Evolutionary conservation across 37 sponge, comb jelly and placozoan genomes (phyloP), one percentile per base, ranked within the genome.

Genomic region (Chondrilla cf. caribensis): DNA sequence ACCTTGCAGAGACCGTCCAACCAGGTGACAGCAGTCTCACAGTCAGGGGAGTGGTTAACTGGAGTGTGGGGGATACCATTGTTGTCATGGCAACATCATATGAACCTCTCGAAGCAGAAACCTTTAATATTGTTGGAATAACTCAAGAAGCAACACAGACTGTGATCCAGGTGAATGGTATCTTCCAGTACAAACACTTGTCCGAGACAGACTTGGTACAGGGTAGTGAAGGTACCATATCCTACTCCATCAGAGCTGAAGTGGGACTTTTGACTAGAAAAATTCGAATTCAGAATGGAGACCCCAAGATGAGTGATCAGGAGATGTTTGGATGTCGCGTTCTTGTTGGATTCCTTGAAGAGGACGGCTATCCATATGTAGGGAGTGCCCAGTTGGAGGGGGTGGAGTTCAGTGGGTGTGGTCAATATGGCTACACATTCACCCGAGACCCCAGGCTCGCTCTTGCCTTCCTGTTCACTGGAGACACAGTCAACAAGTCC

Each of bases 41-140:
- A 22, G 40, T 97, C 32, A 43, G 82, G 25, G 79, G 84, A 11
- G 82, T 24, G 6, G 90, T 92, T 0, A 84, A 86, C 24, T 97
- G 97, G 97, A 77, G 89, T 41, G 83, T 93, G 2, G 90, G 93
- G 28, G 93, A 90, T 28, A 73, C 77, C 64, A 86, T 97, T 36
- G 93, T 90, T 22, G 80, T 97, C 29, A 92, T 93, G 21, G 85
- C 97, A 70, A 94, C 98, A 9, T 88, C 91, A 7, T 97, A 77
- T 80, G 88, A 94, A 38, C 89, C 88, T 3, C 41, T 35, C 33
- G 81, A 97, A 66, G 87, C 93, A 11, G 98, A 97, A 82, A 87
- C 81, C 42, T 67, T 76, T 25, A 65, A 57, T 2, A 89, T 95
- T 40, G 35, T 32, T n/a, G 38, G 55, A 28, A 73, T 73, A 21